Base-by-base conservation (phyloP, 2,113 vertebrate species). In the Rhodinocichla rosea region DNA sequence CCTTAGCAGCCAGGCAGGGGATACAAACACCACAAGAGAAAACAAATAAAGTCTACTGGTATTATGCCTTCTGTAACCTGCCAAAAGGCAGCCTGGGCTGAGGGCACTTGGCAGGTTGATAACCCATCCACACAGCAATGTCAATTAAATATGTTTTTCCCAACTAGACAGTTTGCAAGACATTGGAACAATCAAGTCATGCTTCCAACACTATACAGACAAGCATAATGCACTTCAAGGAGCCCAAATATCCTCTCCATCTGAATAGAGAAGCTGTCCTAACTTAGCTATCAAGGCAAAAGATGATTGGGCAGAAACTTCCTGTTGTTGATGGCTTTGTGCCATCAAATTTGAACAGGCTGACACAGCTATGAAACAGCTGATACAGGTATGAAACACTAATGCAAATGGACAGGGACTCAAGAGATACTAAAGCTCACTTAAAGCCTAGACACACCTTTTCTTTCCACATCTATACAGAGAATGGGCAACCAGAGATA, bases 1-100 rank as follows among this genome's bases (percentile, higher is more conserved):
- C 53, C 71, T 97, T 60, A 97, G 96, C 47, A 83, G 17, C n/a
- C 2, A 33, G 55, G 62, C 67, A 79, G 32, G 59, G 50, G 49
- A 62, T 35, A 63, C 8, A 69, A 75, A 69, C 47, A 71, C 16
- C 42, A n/a, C 55, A 30, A 39, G 22, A 60, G 33, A 60, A 47
- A 63, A 37, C 22, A 80, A 44, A 30, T 30, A 12, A 63, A 32
- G 33, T 11, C 44, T 49, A 52, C 15, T 0, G 0, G 20, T 9
- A 27, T 6, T 50, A 70, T 47, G 27, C 15, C 70, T 77, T 17
- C 40, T n/a, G 47, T 40, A 50, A 74, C 30, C 52, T 35, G 70
- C 28, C 45, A 35, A 56, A 39, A 81, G 55, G 64, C 80, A 81
- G 69, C n/a, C 2, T 37, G 59, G 33, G 35, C 13, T 28, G 47